Base-by-base conservation (phyloP, 2,888 invertebrate genomes). In the Onthophagus sagittarius region DNA sequence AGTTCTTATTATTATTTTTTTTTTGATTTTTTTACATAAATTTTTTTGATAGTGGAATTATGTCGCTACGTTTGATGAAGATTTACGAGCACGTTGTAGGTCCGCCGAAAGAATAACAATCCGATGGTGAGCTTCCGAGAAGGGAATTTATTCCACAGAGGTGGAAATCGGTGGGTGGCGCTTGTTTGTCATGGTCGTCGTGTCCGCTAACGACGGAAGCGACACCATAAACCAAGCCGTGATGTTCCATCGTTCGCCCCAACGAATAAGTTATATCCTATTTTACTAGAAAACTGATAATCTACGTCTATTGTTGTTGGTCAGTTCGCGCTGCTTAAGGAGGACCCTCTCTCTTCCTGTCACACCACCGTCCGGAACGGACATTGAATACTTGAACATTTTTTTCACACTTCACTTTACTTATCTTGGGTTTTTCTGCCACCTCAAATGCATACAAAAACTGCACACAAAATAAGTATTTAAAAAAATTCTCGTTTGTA, bases 131-230 rank as follows among this genome's bases (percentile, higher is more conserved):
- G 23, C 67, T 67, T 67, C 67, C 67, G 23, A 32, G 67, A 67
- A 67, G 32, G 67, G 67, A 31, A 32, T 67, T 32, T 23, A 67
- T 32, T 67, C 32, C 67, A 23, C 67, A 63, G 32, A 31, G 64
- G 65, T 64, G 64, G 64, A 39, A 53, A 62, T 75, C 76, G 76
- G 75, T 78, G 79, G 79, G 79, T 79, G 79, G 79, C 72, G 76
- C 75, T 74, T 75, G 75, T 77, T 76, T 79, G 77, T 78, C 78
- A 79, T 79, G 77, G 76, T 72, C 76, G 75, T 79, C 79, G 78
- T 67, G 67, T 32, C 67, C 67, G 67, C 67, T 67, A 32, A 67
- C 67, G 67, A 67, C 67, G 67, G 67, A 67, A 67, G 67, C 13
- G 67, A 67, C 67, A 67, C 67, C 67, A 67, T 67, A 67, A 67